These are phyloP conservation scores for Sphaeridia pumilis DNA, from an alignment of 2,888 invertebrate genomes.

Conservation along the genomic window DNA sequence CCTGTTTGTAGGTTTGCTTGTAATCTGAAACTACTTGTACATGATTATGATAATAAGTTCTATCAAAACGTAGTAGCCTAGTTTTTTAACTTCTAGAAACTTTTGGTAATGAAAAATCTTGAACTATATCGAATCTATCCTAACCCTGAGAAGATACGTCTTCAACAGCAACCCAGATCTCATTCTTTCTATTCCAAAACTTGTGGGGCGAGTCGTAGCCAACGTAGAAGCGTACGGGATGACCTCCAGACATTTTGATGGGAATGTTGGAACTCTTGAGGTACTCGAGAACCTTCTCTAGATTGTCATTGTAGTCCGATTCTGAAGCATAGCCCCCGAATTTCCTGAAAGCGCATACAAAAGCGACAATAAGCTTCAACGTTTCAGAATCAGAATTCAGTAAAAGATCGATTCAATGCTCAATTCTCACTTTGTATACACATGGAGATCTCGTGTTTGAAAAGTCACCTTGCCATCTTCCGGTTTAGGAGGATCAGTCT, in stretches of 20 bases:
- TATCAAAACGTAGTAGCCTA: no score
- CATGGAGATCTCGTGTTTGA: slow-evolving; percentile 7
- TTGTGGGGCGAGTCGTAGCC: slow-evolving; percentile 24
- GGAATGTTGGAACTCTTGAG: neutral
- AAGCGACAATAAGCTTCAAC: neutral
- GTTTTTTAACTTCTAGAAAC: no score
- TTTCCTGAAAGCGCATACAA: neutral
- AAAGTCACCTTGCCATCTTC: slow-evolving; percentile 15
- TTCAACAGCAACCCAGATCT: slow-evolving; percentile 18
- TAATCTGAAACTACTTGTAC: no score
- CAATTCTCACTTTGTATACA: slow-evolving; percentile 17
- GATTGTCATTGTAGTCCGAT: slow-evolving; percentile 1
- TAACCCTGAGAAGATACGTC: neutral
- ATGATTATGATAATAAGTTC: no score
- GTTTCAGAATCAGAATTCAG: neutral
- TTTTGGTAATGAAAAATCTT: neutral
- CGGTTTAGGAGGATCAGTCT: slow-evolving; percentile 21
- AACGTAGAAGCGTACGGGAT: slow-evolving; percentile 13
- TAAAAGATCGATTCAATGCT: neutral
- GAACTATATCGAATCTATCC: neutral
- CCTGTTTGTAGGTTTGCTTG: no score
- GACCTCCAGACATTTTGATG: neutral
- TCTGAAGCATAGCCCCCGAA: slow-evolving; percentile 10
- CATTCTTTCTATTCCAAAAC: slow-evolving; percentile 25
- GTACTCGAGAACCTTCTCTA: neutral